Percentiles rank a stretch among this genome's conserved stretches.
Conservation (phyloP, 2,113 vertebrate genomes). For the Mirza zaza region DNA sequence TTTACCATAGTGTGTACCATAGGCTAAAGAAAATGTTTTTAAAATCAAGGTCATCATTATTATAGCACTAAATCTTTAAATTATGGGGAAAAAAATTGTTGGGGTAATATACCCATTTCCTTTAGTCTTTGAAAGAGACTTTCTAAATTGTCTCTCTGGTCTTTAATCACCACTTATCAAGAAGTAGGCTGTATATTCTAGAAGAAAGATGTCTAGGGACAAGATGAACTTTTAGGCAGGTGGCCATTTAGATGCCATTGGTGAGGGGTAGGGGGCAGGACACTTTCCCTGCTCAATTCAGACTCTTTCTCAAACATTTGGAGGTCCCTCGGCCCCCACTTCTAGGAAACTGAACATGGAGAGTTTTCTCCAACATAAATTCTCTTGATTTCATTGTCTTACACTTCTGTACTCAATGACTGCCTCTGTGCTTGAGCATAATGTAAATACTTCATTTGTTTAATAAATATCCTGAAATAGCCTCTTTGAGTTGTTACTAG, state of each 20-base stretch:
- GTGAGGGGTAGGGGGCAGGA: no score
- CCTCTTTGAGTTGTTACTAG: slow-evolving; percentile 71
- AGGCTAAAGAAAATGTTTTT: not conserved
- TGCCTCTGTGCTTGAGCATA: slow-evolving; percentile 38
- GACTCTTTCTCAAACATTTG: not conserved
- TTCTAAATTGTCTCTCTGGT: not conserved
- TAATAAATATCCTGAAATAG: slow-evolving; percentile 74
- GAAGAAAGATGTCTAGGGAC: not conserved
- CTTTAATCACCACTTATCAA: not conserved
- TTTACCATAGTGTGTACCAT: not conserved
- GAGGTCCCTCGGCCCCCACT: not conserved
- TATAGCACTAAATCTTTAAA: not conserved
- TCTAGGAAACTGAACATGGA: not conserved
- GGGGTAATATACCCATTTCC: not conserved
- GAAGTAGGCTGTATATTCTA: not conserved
- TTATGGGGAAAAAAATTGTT: not conserved
- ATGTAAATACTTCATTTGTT: slow-evolving; percentile 74
- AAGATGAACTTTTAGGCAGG: not conserved
- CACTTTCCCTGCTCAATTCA: not conserved
- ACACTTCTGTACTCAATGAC: not conserved
- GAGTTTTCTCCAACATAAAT: not conserved
- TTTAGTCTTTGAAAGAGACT: not conserved
- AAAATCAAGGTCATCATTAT: not conserved
- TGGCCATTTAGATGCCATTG: rapidly evolving
- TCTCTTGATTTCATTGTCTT: not conserved